Evolutionary conservation across 1,140 invertebrate genomes (phyloP).

Genomic region (Pseudomyrmex sp.): DNA sequence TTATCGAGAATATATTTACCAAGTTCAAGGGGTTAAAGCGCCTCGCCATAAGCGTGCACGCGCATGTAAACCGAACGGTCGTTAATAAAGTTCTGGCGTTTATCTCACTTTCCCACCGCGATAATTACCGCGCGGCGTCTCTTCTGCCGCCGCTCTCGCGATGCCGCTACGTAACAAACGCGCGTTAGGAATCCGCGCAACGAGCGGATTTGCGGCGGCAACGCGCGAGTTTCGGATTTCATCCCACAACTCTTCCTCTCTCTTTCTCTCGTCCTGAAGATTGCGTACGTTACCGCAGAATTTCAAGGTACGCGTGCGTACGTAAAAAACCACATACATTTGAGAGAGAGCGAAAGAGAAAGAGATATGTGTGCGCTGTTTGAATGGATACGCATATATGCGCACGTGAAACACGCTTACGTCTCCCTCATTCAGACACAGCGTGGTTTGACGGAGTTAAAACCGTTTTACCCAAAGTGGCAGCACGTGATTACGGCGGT

Average conservation of each 20-base stretch:
- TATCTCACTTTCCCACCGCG: constrained; percentile 22
- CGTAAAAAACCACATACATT: constrained; percentile 54
- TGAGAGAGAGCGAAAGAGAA: constrained; percentile 5
- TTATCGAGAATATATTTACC: constrained; percentile 51
- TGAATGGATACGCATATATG: constrained; percentile 58
- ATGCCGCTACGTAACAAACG: constrained; percentile 27
- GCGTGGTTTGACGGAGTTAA: constrained; percentile 58
- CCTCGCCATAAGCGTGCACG: constrained; percentile 18
- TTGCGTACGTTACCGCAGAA: constrained; percentile 30
- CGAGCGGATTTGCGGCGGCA: background rate
- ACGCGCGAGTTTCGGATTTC: constrained; percentile 38
- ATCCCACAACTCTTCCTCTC: background rate
- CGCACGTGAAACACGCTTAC: constrained; percentile 44
- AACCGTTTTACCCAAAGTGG: constrained; percentile 70
- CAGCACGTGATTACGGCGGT: constrained; percentile 67
- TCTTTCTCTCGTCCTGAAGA: constrained; percentile 30
- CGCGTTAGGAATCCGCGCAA: constrained; percentile 19
- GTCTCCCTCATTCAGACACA: constrained; percentile 35
- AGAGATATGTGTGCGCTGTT: constrained; percentile 29
- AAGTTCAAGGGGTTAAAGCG: constrained; percentile 48
- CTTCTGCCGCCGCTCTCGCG: background rate
- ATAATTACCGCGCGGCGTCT: constrained; percentile 35
- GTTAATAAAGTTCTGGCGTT: constrained; percentile 53
- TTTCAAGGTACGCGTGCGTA: constrained; percentile 15
- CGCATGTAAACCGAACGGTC: constrained; percentile 28